Evolutionary conservation across 2,797 vertebrate species (phyloP).

Genomic region (Acestrorhynchus altus): DNA sequence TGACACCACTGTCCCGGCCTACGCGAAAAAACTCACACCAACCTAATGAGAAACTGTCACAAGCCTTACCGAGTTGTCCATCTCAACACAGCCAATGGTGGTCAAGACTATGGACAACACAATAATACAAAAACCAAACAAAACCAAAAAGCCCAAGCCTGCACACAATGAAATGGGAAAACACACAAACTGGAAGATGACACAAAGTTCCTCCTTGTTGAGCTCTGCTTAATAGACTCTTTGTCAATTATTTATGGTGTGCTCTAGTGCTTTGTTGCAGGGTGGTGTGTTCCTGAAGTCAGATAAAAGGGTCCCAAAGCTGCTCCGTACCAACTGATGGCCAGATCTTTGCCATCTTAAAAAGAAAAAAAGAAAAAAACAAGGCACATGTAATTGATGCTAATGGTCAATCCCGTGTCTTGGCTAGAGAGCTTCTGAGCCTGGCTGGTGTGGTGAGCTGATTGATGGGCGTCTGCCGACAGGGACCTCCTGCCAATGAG

Average conservation of each 20-base stretch:
- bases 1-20: no score
- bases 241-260: constrained; percentile 78
- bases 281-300: constrained; percentile 66
- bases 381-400: constrained; percentile 70
- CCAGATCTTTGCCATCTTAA: constrained; percentile 58
- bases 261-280: constrained; percentile 63
- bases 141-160: background rate
- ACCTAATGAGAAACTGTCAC: no score
- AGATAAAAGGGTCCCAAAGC: constrained; percentile 47
- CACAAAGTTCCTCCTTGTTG: constrained; percentile 62
- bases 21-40: no score
- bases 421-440: constrained; percentile 16
- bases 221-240: constrained; percentile 72
- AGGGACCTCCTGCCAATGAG: constrained; percentile 56
- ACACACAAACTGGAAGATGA: constrained; percentile 49
- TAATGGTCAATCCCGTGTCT: constrained; percentile 65
- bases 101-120: no score
- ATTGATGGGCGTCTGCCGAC: constrained; percentile 55
- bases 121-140: no score
- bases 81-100: background rate
- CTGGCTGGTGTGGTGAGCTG: constrained; percentile 23
- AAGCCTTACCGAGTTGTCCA: no score
- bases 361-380: constrained; percentile 53
- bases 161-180: constrained; percentile 53
- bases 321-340: constrained; percentile 66